Conservation (phyloP, 1,140 invertebrate genomes). For the Drosophila mojavensis region DNA sequence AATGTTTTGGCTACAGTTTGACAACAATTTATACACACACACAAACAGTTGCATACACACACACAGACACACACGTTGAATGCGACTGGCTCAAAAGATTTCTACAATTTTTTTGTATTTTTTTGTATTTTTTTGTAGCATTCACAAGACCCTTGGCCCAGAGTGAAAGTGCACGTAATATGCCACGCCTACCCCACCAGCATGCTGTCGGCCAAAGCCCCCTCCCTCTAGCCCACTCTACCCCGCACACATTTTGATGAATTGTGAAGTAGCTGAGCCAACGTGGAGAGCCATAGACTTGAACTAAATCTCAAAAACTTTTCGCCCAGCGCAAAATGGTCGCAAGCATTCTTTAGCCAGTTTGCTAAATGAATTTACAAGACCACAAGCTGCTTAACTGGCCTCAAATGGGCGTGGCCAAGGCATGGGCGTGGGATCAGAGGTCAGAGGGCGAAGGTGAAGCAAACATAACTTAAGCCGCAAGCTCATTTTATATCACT, state of each 20-base stretch:
- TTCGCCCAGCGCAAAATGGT: slow-evolving; percentile 41
- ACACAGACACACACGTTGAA: slow-evolving; percentile 1
- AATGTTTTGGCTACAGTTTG: slow-evolving; percentile 76
- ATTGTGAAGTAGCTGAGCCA: slow-evolving; percentile 33
- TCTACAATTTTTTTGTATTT: slow-evolving; percentile 43
- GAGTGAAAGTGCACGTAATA: slow-evolving; percentile 22
- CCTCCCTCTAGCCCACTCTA: neutral
- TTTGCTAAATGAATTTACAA: slow-evolving; percentile 62
- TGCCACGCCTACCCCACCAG: slow-evolving; percentile 1
- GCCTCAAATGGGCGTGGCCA: slow-evolving; percentile 10
- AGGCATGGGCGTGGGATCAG: neutral
- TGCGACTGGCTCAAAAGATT: slow-evolving; percentile 30
- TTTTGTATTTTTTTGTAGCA: slow-evolving; percentile 29
- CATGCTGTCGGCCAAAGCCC: neutral
- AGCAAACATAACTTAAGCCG: slow-evolving; percentile 48
- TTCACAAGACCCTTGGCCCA: slow-evolving; percentile 26
- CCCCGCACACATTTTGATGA: slow-evolving; percentile 46
- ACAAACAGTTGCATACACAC: slow-evolving; percentile 15
- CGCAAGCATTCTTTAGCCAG: slow-evolving; percentile 54
- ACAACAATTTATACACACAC: slow-evolving; percentile 69
- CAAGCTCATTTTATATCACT: slow-evolving; percentile 74
- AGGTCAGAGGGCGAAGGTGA: slow-evolving; percentile 25
- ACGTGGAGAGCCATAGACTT: slow-evolving; percentile 20
- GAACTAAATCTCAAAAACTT: slow-evolving; percentile 55
- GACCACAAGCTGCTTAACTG: slow-evolving; percentile 54